phyloP scores from a whole-genome alignment of 2,888 invertebrate species.

The Sinhomidia bicolor region DNA sequence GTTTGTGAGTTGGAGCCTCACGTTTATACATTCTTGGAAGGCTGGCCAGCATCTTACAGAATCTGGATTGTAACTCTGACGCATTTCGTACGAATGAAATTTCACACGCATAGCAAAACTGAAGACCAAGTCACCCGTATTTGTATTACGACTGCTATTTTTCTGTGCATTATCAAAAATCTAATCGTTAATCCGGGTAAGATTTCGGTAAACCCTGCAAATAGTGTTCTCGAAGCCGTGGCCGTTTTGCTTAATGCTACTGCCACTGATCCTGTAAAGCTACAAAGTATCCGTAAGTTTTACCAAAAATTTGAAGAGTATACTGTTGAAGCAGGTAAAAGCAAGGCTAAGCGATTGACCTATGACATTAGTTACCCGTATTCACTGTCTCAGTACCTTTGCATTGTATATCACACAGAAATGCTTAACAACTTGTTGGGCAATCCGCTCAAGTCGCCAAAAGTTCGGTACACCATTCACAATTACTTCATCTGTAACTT shows the following conservation, averaged over 20 bases:
- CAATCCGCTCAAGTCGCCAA: conserved; percentile 73
- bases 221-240: background rate
- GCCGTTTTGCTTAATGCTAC: background rate
- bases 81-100: conserved; percentile 10
- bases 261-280: background rate
- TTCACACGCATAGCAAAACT: background rate
- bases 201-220: background rate
- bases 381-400: conserved; percentile 69
- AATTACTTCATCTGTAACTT: conserved; percentile 69
- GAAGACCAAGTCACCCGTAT: background rate
- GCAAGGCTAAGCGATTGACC: conserved; percentile 49
- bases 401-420: conserved; percentile 69
- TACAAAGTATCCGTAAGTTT: conserved; percentile 38
- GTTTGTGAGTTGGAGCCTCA: background rate
- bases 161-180: conserved; percentile 65
- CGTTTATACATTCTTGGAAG: conserved; percentile 26
- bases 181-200: conserved; percentile 52
- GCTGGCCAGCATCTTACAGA: conserved; percentile 52
- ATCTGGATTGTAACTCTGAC: conserved; percentile 59
- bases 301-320: conserved; percentile 60
- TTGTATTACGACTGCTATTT: conserved; percentile 12
- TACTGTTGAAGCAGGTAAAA: conserved; percentile 5
- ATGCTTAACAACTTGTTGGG: conserved; percentile 75
- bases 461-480: conserved; percentile 60
- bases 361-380: conserved; percentile 73